Conservation (phyloP, 2,888 invertebrate genomes). For the Sinelater perroti region DNA sequence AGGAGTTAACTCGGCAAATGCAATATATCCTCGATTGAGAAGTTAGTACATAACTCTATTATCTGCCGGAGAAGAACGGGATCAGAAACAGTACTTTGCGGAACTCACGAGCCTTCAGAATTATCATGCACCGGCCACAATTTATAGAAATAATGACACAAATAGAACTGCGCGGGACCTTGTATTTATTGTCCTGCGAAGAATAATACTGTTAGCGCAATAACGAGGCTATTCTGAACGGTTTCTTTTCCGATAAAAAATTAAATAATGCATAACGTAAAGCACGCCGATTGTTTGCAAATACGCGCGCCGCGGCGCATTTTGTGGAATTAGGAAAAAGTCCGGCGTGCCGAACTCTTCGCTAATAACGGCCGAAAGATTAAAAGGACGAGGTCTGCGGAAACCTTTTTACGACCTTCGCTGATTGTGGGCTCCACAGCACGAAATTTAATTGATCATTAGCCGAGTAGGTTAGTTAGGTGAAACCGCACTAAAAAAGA, state of each 20-base stretch:
- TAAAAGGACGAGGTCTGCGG: conserved; percentile 1
- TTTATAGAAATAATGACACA: conserved; percentile 42
- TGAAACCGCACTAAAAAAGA: neutral
- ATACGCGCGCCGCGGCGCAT: conserved; percentile 1
- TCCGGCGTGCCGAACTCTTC: neutral
- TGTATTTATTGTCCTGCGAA: conserved; percentile 39
- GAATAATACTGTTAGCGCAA: conserved; percentile 38
- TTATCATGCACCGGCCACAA: conserved; percentile 42
- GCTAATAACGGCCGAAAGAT: too few relatives aligned
- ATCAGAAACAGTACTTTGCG: conserved; percentile 39
- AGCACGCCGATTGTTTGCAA: conserved; percentile 30
- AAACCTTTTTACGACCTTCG: neutral
- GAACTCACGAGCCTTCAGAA: conserved; percentile 41
- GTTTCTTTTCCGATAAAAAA: conserved; percentile 12
- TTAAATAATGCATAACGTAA: conserved; percentile 17
- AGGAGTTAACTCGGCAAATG: conserved; percentile 43
- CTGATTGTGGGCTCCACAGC: neutral
- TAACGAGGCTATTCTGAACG: conserved; percentile 20
- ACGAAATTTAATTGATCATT: conserved; percentile 10
- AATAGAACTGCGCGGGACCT: conserved; percentile 34
- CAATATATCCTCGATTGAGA: conserved; percentile 45
- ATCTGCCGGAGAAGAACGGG: conserved; percentile 37
- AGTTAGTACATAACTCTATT: conserved; percentile 44
- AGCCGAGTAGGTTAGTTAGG: conserved; percentile 5
- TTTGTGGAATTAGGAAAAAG: neutral